phyloP scores from a whole-genome alignment of 2,113 vertebrate genomes.

The Gymnobelideus leadbeateri region DNA sequence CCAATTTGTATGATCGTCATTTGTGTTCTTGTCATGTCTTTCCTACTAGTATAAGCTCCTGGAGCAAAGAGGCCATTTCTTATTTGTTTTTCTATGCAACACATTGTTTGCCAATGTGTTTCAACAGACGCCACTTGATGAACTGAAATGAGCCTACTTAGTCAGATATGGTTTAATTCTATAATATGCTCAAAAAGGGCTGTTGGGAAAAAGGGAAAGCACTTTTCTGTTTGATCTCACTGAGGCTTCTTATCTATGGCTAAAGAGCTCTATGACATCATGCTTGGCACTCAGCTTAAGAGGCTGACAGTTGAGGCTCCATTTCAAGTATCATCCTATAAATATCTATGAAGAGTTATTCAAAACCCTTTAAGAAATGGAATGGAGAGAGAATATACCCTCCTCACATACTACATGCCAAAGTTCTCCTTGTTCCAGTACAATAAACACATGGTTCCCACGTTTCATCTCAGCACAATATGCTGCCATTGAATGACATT shows the following conservation, averaged over 20 bases:
- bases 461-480: neutral
- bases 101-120: neutral
- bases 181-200: neutral
- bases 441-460: neutral
- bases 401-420: neutral
- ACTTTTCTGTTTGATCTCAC: neutral
- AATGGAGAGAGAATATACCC: neutral
- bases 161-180: neutral
- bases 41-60: neutral
- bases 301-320: neutral
- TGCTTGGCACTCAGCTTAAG: neutral
- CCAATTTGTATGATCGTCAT: neutral
- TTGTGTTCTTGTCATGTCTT: neutral
- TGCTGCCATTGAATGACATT: neutral
- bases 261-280: neutral
- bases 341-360: neutral
- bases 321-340: neutral
- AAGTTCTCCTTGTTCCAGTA: slow-evolving; percentile 11
- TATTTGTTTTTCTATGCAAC: neutral
- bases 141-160: neutral
- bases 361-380: neutral
- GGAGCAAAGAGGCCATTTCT: neutral
- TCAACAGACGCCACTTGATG: neutral
- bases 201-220: neutral
- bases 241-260: neutral